Conservation (phyloP, 30 jellyfish, hydroid and myxozoan genomes). For the Chrysaora quinquecirrha region DNA sequence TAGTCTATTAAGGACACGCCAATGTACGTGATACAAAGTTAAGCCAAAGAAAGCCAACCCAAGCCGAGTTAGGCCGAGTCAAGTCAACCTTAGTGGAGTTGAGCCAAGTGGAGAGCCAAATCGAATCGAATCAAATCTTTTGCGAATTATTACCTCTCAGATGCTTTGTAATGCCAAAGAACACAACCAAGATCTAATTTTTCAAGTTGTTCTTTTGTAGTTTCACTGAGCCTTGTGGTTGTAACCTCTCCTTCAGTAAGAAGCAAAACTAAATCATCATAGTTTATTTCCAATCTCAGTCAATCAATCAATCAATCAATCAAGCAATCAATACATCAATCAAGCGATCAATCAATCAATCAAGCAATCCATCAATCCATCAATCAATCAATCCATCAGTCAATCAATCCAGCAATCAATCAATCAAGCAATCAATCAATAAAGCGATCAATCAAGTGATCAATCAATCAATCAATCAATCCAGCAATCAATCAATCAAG, state of each 20-base stretch:
- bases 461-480: no score
- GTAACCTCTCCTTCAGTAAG: slow-evolving; percentile 52
- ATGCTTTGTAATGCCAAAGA: slow-evolving; percentile 75
- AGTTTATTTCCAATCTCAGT: slow-evolving; percentile 52
- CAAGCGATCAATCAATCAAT: neutral
- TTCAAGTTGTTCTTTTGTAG: slow-evolving; percentile 38
- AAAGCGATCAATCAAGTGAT: neutral
- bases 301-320: slow-evolving; percentile 33
- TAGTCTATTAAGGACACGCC: no score
- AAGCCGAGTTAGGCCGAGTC: no score
- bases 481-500: no score
- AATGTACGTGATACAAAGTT: no score
- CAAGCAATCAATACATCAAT: slow-evolving; percentile 10
- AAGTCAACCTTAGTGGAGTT: no score
- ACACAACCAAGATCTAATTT: slow-evolving; percentile 75
- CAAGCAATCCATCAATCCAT: neutral
- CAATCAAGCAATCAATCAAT: neutral
- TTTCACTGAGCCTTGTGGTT: slow-evolving; percentile 15
- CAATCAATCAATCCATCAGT: neutral
- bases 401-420: neutral
- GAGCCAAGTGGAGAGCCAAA: no score
- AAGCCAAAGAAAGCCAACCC: no score
- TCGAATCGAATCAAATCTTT: no score
- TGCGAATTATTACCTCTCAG: neutral
- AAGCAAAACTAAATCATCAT: slow-evolving; percentile 57